Base-by-base conservation (phyloP, 2,797 vertebrate species). In the Pempheris klunzingeri region DNA sequence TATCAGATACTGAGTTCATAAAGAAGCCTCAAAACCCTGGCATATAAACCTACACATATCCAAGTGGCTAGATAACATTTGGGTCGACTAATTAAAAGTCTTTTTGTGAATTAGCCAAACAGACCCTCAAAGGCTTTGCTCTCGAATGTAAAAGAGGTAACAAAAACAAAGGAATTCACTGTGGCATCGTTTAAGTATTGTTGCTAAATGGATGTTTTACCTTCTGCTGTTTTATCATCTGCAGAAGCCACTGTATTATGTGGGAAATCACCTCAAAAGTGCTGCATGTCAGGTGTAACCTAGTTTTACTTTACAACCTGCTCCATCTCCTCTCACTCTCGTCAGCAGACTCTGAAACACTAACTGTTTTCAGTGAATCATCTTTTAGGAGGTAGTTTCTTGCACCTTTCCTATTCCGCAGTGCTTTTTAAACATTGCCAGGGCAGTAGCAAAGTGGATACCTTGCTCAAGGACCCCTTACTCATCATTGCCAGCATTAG, bases 281-380 rank as follows among this genome's bases (percentile, higher is more conserved):
- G 4, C 8, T 41, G 18, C 18, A 3, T 24, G 28, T 69, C 69
- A 22, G 43, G 44, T 24, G 11, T 22, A 3, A 94, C 94, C 92
- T 75, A 60, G 15, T 66, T 78, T n/a, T 4, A 88, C 68, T 24
- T 47, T 17, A 24, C 75, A 52, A 1, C 78, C 77, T 10, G 22
- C 20, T 41, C 67, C 85, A 30, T 93, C 86, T 54, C 78, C 93
- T 52, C 67, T 87, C 52, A 90, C 90, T 14, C 55, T 49, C 17
- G 1, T 77, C 71, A 92, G 39, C 62, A 92, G 67, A 39, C 9
- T 63, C 36, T 79, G 93, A 94, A 90, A 67, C 93, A 93, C 47
- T 90, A 24, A 84, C 38, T 18, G 30, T 53, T 46, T 28, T 38
- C 22, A 34, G 3, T 10, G 7, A 1, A 63, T 30, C 15, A 12